These are phyloP conservation scores for Platysternon megacephalum DNA, from an alignment of 2,113 vertebrate genomes.

Conservation along the genomic window DNA sequence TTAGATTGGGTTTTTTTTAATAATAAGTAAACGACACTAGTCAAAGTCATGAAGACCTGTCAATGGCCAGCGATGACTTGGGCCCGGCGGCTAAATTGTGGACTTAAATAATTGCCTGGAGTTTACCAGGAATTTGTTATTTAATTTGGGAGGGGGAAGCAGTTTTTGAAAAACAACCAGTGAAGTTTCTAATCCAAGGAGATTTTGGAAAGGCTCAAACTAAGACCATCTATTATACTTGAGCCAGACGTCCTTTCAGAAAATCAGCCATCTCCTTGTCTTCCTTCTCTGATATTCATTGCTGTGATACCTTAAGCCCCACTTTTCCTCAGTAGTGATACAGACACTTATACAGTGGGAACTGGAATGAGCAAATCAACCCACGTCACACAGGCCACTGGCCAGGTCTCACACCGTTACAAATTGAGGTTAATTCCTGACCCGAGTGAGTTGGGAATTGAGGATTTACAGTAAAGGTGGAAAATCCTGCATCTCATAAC, in stretches of 20 bases:
- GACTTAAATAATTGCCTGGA: neutral
- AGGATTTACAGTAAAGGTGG: neutral
- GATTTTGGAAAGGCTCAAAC: neutral
- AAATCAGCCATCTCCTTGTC: neutral
- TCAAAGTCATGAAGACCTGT: neutral
- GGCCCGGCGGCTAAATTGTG: neutral
- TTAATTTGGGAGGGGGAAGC: neutral
- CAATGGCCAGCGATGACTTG: neutral
- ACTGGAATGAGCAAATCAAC: neutral
- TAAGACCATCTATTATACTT: neutral
- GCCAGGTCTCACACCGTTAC: neutral
- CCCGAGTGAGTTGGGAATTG: neutral
- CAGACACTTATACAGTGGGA: neutral
- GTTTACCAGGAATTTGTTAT: neutral
- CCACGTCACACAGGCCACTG: neutral
- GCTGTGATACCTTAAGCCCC: neutral
- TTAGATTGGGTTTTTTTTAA: neutral
- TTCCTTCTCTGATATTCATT: neutral
- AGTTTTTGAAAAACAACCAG: conserved; percentile 8
- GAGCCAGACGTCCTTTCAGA: neutral
- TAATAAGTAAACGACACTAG: neutral
- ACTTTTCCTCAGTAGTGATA: neutral
- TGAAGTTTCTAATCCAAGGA: neutral
- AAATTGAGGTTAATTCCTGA: neutral
- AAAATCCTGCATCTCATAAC: neutral